Evolutionary conservation across 2,888 invertebrate genomes (phyloP).

Genomic region (Clunio marinus): DNA sequence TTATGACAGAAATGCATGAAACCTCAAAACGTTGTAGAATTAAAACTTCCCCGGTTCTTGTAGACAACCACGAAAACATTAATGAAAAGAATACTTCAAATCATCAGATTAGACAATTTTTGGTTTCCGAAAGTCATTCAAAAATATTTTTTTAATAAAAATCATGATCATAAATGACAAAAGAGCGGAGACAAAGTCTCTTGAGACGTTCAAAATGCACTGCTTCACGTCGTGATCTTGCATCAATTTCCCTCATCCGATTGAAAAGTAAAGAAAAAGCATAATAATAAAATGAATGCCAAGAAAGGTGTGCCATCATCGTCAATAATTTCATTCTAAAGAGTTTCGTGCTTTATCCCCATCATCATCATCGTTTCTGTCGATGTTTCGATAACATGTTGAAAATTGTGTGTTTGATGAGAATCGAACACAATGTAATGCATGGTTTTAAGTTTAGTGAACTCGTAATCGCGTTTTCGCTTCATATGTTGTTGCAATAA

Average conservation of each 20-base stretch:
- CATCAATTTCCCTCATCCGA: neutral
- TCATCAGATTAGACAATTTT: constrained; percentile 2
- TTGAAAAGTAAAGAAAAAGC: neutral
- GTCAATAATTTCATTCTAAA: neutral
- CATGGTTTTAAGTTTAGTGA: too few relatives aligned
- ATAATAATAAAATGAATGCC: neutral
- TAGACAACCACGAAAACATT: neutral
- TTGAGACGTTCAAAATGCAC: constrained; percentile 10
- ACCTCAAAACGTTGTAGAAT: neutral
- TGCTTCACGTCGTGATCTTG: neutral
- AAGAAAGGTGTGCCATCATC: constrained; percentile 5
- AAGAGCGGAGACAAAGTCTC: neutral
- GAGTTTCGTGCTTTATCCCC: neutral
- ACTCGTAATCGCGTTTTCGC: too few relatives aligned
- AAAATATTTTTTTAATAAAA: too few relatives aligned
- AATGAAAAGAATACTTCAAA: neutral
- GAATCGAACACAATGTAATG: too few relatives aligned
- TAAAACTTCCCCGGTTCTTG: neutral
- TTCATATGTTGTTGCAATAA: too few relatives aligned
- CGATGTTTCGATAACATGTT: neutral
- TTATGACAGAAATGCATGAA: neutral
- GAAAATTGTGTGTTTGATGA: neutral
- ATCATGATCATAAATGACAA: constrained; percentile 17
- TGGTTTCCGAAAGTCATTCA: constrained; percentile 4
- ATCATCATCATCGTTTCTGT: constrained; percentile 2